Base-by-base conservation (phyloP, 2,797 vertebrate genomes). In the Enteromius anoplus region DNA sequence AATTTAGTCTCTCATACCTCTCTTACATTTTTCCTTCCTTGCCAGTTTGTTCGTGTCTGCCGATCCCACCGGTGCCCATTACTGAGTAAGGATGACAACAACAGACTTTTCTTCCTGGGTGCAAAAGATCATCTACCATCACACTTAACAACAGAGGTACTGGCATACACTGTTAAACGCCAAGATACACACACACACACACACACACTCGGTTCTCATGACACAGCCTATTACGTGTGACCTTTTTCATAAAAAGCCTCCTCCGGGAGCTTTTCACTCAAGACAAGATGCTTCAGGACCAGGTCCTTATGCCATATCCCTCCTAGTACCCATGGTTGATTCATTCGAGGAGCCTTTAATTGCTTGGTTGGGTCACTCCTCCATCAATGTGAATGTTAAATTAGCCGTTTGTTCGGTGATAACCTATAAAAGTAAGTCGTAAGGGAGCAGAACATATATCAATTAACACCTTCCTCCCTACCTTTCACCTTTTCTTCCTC, bases 11-110 rank as follows among this genome's bases (percentile, higher is more conserved):
- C 75, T n/a, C 40, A 62, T 29, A 15, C 14, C 58, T 62, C 60
- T 64, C 26, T 32, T 62, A 60, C 40, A 26, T 77, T 70, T 55
- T 23, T 37, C 17, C 12, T 72, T 68, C 78, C 26, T 84, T 68
- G n/a, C 21, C 58, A 42, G 58, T 53, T 73, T 49, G 9, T 26
- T 40, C 34, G 14, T 58, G 65, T 53, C 66, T 47, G 2, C 21
- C 26, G 11, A 60, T 85, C 78, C 71, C 83, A 58, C 51, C n/a
- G 70, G 77, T 84, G 62, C 47, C 70, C 83, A 66, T 77, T 66
- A 82, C 75, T 55, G 71, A 85, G 55, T 23, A 40, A 34, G 51
- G 64, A 51, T 45, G 60, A 78, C 75, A 64, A 80, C 72, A 71
- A 78, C 42, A 78, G 15, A 47, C 34, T 78, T 75, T 79, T 65